Evolutionary conservation across 2,797 vertebrate species (phyloP).

Genomic region (Pampus argenteus): DNA sequence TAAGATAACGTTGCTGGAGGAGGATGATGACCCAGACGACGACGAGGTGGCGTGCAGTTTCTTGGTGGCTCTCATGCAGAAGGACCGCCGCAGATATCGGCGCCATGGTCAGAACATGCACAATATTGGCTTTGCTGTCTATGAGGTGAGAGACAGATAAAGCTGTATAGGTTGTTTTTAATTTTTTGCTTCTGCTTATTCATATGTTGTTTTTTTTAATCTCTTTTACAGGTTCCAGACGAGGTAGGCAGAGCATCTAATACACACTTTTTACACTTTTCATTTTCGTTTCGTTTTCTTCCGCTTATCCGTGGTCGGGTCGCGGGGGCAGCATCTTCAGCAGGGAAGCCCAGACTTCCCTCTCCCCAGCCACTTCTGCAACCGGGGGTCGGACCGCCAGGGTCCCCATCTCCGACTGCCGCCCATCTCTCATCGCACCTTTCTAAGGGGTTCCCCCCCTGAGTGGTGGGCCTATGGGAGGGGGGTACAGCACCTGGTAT

Average conservation of each 20-base stretch:
- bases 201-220: slow-evolving; percentile 17
- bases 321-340: too few relatives aligned
- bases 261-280: too few relatives aligned
- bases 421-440: too few relatives aligned
- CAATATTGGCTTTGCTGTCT: slow-evolving; percentile 94
- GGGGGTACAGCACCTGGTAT: too few relatives aligned
- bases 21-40: slow-evolving; percentile 88
- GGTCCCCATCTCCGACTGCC: too few relatives aligned
- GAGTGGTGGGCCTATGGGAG: too few relatives aligned
- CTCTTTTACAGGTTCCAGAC: slow-evolving; percentile 89
- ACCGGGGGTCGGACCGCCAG: too few relatives aligned
- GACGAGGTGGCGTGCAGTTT: slow-evolving; percentile 91
- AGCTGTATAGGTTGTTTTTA: not conserved
- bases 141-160: slow-evolving; percentile 83
- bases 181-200: not conserved
- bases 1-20: slow-evolving; percentile 90
- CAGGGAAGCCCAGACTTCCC: too few relatives aligned
- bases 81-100: slow-evolving; percentile 88
- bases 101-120: slow-evolving; percentile 89
- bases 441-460: too few relatives aligned
- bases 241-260: slow-evolving; percentile 86
- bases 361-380: too few relatives aligned
- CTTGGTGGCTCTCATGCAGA: slow-evolving; percentile 96
- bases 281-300: too few relatives aligned
- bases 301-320: too few relatives aligned